Conservation (phyloP, 2,797 vertebrate genomes). For the Crocodylus rhombifer region DNA sequence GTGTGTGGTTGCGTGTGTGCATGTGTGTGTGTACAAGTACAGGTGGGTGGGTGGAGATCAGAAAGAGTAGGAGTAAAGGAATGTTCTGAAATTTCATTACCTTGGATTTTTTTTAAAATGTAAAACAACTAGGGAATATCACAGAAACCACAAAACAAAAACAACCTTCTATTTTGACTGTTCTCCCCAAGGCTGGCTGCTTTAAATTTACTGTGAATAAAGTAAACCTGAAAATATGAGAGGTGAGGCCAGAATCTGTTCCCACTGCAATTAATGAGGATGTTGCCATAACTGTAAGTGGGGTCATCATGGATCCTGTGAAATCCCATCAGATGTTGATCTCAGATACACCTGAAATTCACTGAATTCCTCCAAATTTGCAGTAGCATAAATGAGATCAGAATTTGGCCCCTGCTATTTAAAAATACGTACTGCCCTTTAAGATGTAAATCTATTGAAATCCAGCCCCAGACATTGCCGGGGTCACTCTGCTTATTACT, state of each 20-base stretch:
- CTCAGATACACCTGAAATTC: not conserved
- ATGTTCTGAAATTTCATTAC: not conserved
- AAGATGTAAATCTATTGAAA: slow-evolving; percentile 87
- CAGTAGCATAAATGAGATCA: not conserved
- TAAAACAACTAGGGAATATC: not conserved
- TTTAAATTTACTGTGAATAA: slow-evolving; percentile 58
- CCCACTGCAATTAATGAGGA: slow-evolving; percentile 42
- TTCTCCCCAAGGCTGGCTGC: slow-evolving; percentile 39
- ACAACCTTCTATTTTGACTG: slow-evolving; percentile 48
- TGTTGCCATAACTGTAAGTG: not conserved
- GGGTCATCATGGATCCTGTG: slow-evolving; percentile 10
- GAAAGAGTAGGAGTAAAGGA: not conserved
- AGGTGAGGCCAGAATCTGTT: not conserved
- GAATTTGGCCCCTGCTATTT: slow-evolving; percentile 56
- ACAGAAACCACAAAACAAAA: not conserved
- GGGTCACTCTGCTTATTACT: slow-evolving; percentile 85
- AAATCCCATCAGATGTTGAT: slow-evolving; percentile 9
- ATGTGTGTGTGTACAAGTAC: no score
- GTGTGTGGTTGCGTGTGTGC: no score
- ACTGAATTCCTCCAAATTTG: slow-evolving; percentile 12
- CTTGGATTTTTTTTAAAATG: not conserved
- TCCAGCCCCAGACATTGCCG: slow-evolving; percentile 70
- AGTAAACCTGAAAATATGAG: slow-evolving; percentile 34
- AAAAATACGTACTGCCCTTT: slow-evolving; percentile 76
- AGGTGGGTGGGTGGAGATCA: no score